Percentiles rank a stretch among this genome's conserved stretches.
Conservation (phyloP, 2,113 vertebrate species). For the Mormoops blainvillei region DNA sequence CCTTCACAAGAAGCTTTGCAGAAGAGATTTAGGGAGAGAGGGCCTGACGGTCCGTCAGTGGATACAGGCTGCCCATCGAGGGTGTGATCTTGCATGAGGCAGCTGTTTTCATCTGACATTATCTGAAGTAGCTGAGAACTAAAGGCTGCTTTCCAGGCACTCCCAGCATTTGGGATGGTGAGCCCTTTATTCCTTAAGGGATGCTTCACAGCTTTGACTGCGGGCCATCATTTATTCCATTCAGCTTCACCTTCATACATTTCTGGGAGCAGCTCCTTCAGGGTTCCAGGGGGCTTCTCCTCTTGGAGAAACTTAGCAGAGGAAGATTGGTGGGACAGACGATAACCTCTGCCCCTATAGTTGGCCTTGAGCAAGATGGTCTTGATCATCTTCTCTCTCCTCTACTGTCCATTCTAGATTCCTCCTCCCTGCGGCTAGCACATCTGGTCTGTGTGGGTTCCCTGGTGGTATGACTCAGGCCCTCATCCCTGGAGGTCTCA, state of each 20-base stretch:
- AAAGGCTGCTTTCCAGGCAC: not conserved
- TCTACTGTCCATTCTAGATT: not conserved
- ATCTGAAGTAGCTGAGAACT: not conserved
- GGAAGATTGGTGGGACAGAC: not conserved
- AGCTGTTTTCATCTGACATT: not conserved
- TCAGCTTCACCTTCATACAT: not conserved
- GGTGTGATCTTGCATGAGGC: rapidly evolving
- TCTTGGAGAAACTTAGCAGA: not conserved
- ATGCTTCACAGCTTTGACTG: not conserved
- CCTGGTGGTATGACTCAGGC: not conserved
- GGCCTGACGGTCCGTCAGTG: not conserved
- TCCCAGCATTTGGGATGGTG: not conserved
- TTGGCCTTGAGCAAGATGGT: not conserved
- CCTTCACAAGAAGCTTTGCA: not conserved
- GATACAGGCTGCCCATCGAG: not conserved
- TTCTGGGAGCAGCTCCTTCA: not conserved
- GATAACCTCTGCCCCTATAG: not conserved
- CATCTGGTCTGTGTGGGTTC: not conserved
- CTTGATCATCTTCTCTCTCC: not conserved
- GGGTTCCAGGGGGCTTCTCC: not conserved
- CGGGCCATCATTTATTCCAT: not conserved
- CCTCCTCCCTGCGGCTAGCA: not conserved
- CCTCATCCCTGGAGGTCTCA: not conserved
- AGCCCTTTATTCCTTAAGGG: not conserved
- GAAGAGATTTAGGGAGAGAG: not conserved